A percentile compares a stretch with the other conserved stretches of the same genome.
phyloP scores from a whole-genome alignment of 2,888 invertebrate species.

The Oscheius sp. region DNA sequence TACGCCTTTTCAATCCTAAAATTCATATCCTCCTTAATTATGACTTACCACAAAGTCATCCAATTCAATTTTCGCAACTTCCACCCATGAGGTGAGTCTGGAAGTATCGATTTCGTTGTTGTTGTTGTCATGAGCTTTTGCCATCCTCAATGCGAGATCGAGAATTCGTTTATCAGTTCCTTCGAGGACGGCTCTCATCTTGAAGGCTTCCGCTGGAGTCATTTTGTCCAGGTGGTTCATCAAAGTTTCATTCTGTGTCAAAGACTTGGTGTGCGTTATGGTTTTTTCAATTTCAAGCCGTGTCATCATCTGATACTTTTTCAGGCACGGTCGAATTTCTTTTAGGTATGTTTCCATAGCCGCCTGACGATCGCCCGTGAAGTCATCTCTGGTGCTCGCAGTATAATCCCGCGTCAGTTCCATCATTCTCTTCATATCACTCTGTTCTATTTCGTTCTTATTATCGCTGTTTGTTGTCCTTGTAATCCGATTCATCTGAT shows the following conservation, averaged over 20 bases:
- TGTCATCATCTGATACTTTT: not conserved
- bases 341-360: not conserved
- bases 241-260: not conserved
- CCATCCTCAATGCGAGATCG: not conserved
- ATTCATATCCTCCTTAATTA: too few species aligned
- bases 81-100: not conserved
- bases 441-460: too few species aligned
- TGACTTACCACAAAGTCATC: not conserved
- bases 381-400: not conserved
- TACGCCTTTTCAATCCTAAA: too few species aligned
- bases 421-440: conserved; percentile 1
- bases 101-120: not conserved
- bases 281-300: not conserved
- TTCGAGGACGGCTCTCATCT: not conserved
- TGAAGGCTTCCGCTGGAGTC: not conserved
- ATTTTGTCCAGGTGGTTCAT: not conserved
- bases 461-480: not conserved
- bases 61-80: not conserved
- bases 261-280: not conserved
- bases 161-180: not conserved
- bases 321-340: not conserved
- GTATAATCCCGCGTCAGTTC: not conserved
- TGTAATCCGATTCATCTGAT: not conserved
- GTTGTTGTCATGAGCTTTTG: not conserved
- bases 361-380: not conserved